Conservation (phyloP, 2,113 vertebrate genomes). For the Brachypodius melanocephalos region DNA sequence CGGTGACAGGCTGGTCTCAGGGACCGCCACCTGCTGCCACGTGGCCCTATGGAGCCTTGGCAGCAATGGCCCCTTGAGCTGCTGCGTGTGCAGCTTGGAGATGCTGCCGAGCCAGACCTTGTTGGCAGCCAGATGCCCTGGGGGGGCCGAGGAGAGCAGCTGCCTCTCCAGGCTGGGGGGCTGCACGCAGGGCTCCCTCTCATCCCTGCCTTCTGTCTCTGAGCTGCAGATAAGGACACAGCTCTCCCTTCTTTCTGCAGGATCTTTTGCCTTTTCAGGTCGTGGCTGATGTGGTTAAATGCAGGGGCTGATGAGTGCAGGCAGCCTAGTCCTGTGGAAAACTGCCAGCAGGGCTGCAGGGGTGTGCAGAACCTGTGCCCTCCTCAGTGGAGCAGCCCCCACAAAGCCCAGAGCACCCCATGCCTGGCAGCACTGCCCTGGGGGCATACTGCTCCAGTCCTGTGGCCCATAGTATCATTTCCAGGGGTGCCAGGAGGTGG, state of each 20-base stretch:
- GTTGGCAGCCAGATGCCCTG: not conserved
- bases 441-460: not conserved
- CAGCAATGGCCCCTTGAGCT: not conserved
- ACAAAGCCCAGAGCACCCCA: not conserved
- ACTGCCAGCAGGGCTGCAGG: not conserved
- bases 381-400: not conserved
- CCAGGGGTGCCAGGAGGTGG: not conserved
- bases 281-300: not conserved
- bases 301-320: not conserved
- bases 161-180: not conserved
- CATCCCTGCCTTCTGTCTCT: not conserved
- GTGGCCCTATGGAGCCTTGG: not conserved
- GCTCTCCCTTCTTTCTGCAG: not conserved
- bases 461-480: not conserved
- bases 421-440: not conserved
- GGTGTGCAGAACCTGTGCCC: not conserved
- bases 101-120: not conserved
- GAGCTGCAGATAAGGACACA: not conserved
- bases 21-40: slow-evolving; percentile 16
- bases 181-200: not conserved
- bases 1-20: not conserved
- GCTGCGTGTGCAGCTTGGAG: not conserved
- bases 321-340: not conserved
- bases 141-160: not conserved
- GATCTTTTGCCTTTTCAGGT: not conserved